These are phyloP conservation scores for Formica exsecta DNA, from an alignment of 1,140 invertebrate genomes.

Conservation along the genomic window DNA sequence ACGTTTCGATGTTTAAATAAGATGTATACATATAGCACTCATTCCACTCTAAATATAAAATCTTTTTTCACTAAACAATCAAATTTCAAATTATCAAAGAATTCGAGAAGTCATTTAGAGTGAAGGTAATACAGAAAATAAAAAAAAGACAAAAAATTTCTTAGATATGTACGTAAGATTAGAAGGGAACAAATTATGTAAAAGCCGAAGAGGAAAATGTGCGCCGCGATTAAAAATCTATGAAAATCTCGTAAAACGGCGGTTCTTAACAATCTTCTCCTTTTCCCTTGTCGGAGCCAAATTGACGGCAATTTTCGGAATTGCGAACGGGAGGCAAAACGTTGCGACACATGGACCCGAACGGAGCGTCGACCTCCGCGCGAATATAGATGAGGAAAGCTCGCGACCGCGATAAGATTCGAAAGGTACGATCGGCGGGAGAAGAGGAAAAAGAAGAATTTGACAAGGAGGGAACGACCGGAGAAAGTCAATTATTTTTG, in stretches of 20 bases:
- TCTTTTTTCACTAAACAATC: background rate
- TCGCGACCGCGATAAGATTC: conserved; percentile 63
- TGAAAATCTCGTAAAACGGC: conserved; percentile 58
- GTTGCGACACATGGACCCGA: conserved; percentile 52
- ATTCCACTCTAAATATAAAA: background rate
- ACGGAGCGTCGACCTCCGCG: background rate
- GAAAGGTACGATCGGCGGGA: conserved; percentile 65
- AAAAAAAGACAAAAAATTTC: conserved; percentile 11
- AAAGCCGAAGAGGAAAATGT: background rate
- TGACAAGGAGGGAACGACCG: conserved; percentile 58
- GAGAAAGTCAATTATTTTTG: conserved; percentile 70
- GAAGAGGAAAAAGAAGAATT: conserved; percentile 68
- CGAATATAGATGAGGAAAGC: conserved; percentile 49
- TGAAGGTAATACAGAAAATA: background rate
- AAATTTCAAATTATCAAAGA: conserved; percentile 28
- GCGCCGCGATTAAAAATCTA: conserved; percentile 39
- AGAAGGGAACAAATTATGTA: background rate
- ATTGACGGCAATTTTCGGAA: conserved; percentile 63
- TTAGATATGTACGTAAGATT: conserved; percentile 9
- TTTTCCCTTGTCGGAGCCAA: background rate
- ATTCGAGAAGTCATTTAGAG: conserved; percentile 27
- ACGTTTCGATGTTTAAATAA: conserved; percentile 1
- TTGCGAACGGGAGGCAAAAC: conserved; percentile 29
- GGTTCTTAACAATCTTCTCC: background rate
- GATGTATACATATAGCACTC: background rate